A percentile compares a stretch with the other conserved stretches of the same genome.
phyloP scores from a whole-genome alignment of 2,113 vertebrate species.

The Rhinogobius similis region DNA sequence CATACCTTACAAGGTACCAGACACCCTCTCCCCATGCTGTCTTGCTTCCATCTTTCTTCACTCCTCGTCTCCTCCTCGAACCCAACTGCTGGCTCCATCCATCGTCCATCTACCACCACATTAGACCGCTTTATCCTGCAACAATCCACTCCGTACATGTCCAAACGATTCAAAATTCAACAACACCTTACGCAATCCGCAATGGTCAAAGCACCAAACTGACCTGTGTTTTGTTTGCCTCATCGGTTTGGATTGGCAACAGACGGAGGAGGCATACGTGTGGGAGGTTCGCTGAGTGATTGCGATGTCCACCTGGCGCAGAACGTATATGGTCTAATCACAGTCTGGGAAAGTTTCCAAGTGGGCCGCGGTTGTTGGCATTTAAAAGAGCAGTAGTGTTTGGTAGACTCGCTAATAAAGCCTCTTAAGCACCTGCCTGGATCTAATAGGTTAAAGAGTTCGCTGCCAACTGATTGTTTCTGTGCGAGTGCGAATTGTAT shows the following conservation, averaged over 20 bases:
- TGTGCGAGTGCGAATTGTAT: background rate
- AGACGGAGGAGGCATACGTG: slow-evolving; percentile 18
- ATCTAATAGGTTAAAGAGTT: slow-evolving; percentile 51
- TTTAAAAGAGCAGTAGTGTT: slow-evolving; percentile 46
- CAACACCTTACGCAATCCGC: background rate
- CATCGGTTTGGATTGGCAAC: slow-evolving; percentile 21
- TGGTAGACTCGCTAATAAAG: slow-evolving; percentile 63
- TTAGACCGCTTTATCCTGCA: slow-evolving; percentile 9
- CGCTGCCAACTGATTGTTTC: slow-evolving; percentile 23
- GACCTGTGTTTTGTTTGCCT: slow-evolving; percentile 7
- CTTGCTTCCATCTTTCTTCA: slow-evolving; percentile 17
- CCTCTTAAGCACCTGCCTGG: slow-evolving; percentile 71
- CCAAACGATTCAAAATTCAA: background rate
- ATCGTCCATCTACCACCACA: slow-evolving; percentile 15
- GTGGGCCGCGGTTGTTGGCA: slow-evolving; percentile 16
- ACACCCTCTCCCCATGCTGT: slow-evolving; percentile 12
- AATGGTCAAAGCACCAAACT: slow-evolving; percentile 18
- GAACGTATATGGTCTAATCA: slow-evolving; percentile 53
- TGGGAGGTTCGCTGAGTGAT: slow-evolving; percentile 40
- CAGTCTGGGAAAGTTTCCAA: slow-evolving; percentile 47
- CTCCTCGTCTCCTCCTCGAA: slow-evolving; percentile 8
- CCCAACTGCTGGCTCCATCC: slow-evolving; percentile 24
- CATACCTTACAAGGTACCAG: slow-evolving; percentile 29
- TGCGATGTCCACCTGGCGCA: slow-evolving; percentile 40
- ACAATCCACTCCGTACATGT: slow-evolving; percentile 40